phyloP scores from a whole-genome alignment of 1,140 invertebrate genomes.

The Drosophila obscura region DNA sequence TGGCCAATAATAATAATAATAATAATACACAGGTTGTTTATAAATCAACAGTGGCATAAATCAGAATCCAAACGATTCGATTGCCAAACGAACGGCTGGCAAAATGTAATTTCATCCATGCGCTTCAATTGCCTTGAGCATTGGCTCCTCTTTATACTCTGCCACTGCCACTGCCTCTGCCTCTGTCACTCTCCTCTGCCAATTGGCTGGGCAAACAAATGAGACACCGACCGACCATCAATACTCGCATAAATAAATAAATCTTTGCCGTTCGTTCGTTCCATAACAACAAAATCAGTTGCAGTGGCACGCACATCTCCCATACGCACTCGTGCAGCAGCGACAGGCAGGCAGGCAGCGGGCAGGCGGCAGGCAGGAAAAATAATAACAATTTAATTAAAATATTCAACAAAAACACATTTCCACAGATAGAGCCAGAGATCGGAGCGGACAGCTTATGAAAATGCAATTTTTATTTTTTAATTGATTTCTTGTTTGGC shows the following conservation, averaged over 20 bases:
- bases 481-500: constrained; percentile 76
- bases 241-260: constrained; percentile 73
- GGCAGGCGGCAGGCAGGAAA: constrained; percentile 54
- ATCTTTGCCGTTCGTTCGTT: constrained; percentile 60
- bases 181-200: not conserved
- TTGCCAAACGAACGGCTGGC: constrained; percentile 41
- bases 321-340: constrained; percentile 2
- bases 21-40: constrained; percentile 80
- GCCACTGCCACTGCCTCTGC: constrained; percentile 2
- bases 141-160: constrained; percentile 25
- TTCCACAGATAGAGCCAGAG: constrained; percentile 38
- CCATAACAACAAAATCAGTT: constrained; percentile 81
- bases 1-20: constrained; percentile 77
- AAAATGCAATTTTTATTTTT: constrained; percentile 78
- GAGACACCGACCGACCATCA: constrained; percentile 56
- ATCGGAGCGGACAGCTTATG: constrained; percentile 67
- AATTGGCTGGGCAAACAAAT: constrained; percentile 58
- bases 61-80: constrained; percentile 55
- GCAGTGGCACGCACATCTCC: constrained; percentile 67
- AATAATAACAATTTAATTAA: constrained; percentile 82
- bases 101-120: constrained; percentile 73
- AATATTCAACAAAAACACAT: constrained; percentile 76
- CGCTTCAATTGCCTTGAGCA: constrained; percentile 77
- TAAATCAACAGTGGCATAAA: constrained; percentile 75
- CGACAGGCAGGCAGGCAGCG: not conserved